Conservation (phyloP, 2,113 vertebrate genomes). For the Tetrax tetrax region DNA sequence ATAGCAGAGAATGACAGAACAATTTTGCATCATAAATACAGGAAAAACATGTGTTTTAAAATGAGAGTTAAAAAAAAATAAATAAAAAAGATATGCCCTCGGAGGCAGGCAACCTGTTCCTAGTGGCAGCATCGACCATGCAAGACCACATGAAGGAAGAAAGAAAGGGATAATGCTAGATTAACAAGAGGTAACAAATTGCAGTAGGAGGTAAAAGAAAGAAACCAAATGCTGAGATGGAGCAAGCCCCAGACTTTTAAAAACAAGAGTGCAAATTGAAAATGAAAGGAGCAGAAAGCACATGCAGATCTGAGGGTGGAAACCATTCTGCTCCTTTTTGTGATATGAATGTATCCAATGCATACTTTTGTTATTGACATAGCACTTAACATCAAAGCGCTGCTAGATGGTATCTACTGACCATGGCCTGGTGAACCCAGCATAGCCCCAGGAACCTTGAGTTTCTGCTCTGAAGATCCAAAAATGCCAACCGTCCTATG, state of each 20-base stretch:
- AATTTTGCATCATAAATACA: conserved; percentile 52
- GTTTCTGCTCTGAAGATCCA: neutral
- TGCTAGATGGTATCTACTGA: neutral
- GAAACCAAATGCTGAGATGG: conserved; percentile 47
- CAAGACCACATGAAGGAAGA: conserved; percentile 26
- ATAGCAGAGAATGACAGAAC: conserved; percentile 49
- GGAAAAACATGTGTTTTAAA: conserved; percentile 48
- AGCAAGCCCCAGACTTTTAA: conserved; percentile 42
- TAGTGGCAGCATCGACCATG: neutral
- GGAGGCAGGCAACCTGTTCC: conserved; percentile 18
- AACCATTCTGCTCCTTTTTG: neutral
- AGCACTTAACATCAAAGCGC: neutral
- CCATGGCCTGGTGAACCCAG: neutral
- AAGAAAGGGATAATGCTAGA: conserved; percentile 29
- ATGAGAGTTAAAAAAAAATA: neutral
- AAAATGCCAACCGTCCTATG: neutral
- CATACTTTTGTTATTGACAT: neutral
- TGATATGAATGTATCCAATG: neutral
- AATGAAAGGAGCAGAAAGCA: conserved; percentile 43
- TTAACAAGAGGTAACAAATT: conserved; percentile 60
- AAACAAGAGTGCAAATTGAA: conserved; percentile 37
- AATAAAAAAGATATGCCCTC: neutral
- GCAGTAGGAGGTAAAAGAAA: conserved; percentile 39
- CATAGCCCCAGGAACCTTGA: neutral
- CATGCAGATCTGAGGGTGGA: neutral